phyloP scores from a whole-genome alignment of 2,797 vertebrate species.

The Macropus fuliginosus region DNA sequence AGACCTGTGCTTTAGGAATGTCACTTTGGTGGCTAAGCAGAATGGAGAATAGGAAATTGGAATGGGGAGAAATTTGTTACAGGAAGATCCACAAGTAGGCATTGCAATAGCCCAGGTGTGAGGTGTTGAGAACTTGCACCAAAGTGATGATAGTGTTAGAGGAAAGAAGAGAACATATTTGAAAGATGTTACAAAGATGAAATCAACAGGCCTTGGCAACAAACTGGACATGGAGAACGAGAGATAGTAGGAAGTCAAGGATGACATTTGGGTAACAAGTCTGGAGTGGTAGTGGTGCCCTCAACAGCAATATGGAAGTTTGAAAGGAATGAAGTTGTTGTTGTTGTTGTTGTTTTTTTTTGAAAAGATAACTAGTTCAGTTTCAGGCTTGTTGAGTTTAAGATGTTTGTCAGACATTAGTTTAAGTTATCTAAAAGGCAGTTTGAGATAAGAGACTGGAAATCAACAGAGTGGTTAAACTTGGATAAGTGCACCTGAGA shows the following conservation, averaged over 20 bases:
- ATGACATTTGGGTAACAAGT: not conserved
- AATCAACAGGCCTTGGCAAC: not conserved
- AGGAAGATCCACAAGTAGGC: not conserved
- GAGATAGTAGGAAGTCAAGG: not conserved
- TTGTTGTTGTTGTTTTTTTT: too few species aligned
- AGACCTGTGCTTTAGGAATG: not conserved
- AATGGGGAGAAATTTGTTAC: not conserved
- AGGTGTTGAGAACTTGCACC: not conserved
- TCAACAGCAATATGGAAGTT: not conserved
- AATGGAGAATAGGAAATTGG: not conserved
- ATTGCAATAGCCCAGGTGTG: not conserved
- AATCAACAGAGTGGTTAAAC: not conserved
- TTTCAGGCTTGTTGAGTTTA: not conserved
- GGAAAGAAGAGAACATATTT: not conserved
- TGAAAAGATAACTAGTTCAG: not conserved
- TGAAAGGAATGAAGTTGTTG: not conserved
- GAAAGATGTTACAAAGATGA: not conserved
- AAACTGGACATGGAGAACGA: not conserved
- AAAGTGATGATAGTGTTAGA: not conserved
- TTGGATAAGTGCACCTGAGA: not conserved
- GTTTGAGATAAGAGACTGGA: not conserved
- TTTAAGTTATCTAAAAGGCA: not conserved
- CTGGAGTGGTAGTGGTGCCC: not conserved
- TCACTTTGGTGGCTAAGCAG: not conserved
- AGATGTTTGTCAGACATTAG: not conserved